phyloP scores from a whole-genome alignment of 2,888 invertebrate species.

The Crematogaster levior region DNA sequence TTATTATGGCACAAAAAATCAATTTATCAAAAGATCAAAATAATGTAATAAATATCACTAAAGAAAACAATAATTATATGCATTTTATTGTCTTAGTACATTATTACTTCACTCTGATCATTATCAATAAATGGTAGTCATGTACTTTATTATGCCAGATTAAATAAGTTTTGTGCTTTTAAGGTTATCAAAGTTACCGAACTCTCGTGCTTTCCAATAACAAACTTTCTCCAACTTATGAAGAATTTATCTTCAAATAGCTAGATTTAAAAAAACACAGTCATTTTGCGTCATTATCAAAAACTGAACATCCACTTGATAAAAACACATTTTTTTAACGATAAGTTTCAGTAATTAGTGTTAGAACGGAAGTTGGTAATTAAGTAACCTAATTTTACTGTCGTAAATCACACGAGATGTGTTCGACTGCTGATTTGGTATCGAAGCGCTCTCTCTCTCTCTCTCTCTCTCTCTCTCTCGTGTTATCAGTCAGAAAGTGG shows the following conservation, averaged over 20 bases:
- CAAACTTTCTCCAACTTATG: constrained; percentile 1
- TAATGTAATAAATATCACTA: constrained; percentile 7
- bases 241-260: background rate
- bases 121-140: background rate
- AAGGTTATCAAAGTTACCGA: constrained; percentile 10
- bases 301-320: background rate
- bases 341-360: constrained; percentile 10
- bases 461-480: background rate
- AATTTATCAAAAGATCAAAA: constrained; percentile 1
- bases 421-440: constrained; percentile 4
- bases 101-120: background rate
- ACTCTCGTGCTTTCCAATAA: constrained; percentile 2
- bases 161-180: background rate
- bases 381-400: constrained; percentile 9
- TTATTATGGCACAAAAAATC: background rate
- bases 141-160: background rate
- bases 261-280: background rate
- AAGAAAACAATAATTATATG: background rate
- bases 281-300: background rate
- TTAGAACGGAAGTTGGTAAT: background rate
- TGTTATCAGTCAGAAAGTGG: background rate
- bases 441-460: background rate
- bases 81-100: background rate
- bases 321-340: background rate
- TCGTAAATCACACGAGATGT: background rate